Evolutionary conservation across 2,113 vertebrate species (phyloP), one percentile per base, ranked within the genome.

Genomic region (Sylvietta virens): DNA sequence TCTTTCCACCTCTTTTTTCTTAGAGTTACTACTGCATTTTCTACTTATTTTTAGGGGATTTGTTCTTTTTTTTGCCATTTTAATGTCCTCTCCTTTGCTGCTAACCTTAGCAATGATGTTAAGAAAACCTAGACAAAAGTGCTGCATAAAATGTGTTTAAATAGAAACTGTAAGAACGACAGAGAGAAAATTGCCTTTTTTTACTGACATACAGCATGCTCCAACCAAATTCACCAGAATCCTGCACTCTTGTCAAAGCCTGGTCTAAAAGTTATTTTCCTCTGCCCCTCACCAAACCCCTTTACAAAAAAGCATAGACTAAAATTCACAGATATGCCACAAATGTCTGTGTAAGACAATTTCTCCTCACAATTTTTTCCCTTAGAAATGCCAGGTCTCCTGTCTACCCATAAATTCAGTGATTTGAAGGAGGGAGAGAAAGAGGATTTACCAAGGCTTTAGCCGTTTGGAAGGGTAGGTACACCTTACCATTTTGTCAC

Each of bases 271-370:
- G 7, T 33, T 0, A 17, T 45, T 79, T 62, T 70, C 35, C 11
- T 58, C 35, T 57, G 31, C 9, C 26, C 4, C 54, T 70, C 15
- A 48, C 15, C 51, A 74, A 18, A 57, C 3, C 6, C 1, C 64
- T 67, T 66, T 31, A 67, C 24, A 64, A 57, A 31, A 82, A 53
- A 58, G 21, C 11, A 30, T 4, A 11, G 17, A 15, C 17, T 57
- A 22, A 73, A 87, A 60, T 3, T 30, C n/a, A n/a, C 7, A 35
- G n/a, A 26, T 23, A 15, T 0, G 0, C 1, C n/a, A 11, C 10
- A 23, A 33, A 57, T 23, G 15, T 22, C 33, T 31, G 4, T 23
- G 47, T n/a, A 93, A 31, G 20, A 47, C 9, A 16, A 45, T 53
- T 70, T 61, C 65, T 70, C 30, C 37, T 74, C 17, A 20, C 0